Base-by-base conservation (phyloP, 2,113 vertebrate species). In the Aleadryas rufinucha region DNA sequence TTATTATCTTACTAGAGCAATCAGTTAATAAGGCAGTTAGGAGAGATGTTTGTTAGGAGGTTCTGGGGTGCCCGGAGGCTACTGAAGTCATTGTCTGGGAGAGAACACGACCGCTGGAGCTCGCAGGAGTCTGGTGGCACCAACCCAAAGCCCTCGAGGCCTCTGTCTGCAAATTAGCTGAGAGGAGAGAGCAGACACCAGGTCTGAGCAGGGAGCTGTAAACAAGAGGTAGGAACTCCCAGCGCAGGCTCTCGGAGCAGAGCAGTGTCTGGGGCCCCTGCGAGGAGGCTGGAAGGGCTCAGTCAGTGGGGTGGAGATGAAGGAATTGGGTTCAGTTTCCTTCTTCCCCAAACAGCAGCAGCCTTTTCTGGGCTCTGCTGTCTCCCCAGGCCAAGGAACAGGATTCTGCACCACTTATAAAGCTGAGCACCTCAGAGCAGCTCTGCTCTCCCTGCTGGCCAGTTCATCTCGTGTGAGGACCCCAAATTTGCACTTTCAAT, bases 1-100 rank as follows among this genome's bases (percentile, higher is more conserved):
- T 95, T 96, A 84, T 96, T 96, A 96, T 96, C 95, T 96, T 92
- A 81, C 79, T 94, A 81, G 42, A 90, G 93, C 78, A 77, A 97
- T 96, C 95, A 92, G 96, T 96, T 96, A 95, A 92, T 96, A 96
- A 97, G 83, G 93, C 93, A 96, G 93, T 94, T 96, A 94, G 47
- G 69, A 69, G 92, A 86, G 95, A 95, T 90, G 93, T 96, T 95
- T 97, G 92, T 95, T 80, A 66, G 95, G 90, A 94, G 93, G 76
- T 90, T 96, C 95, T 94, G 93, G 80, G 92, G 81, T 96, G 95
- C 95, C 96, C 2, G 1, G 50, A 87, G 95, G 96, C 92, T 95
- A 96, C 92, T 97, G 95, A 96, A 97, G 93, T 97, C 95, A 96
- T 93, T 96, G 96, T 96, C 93, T 96, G 86, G 95, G 93, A 91